Evolutionary conservation across 2,888 invertebrate species (phyloP).

Genomic region (Dicyrtomina minuta): DNA sequence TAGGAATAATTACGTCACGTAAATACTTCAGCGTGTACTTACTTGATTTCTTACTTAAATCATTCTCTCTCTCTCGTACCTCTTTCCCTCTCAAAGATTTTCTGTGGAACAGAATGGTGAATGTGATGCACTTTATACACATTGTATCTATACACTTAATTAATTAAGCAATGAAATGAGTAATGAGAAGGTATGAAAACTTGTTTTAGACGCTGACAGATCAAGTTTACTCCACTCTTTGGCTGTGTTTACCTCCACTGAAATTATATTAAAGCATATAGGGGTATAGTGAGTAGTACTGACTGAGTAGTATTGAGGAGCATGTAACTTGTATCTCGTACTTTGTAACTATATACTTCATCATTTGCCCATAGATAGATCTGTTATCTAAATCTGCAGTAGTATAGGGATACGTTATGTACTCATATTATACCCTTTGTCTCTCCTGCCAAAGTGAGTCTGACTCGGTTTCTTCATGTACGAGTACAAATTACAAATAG

Average conservation of each 20-base stretch:
- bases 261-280: no score
- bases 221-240: not conserved
- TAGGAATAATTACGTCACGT: not conserved
- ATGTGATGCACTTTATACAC: not conserved
- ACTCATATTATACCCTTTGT: no score
- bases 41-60: conserved; percentile 4
- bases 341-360: no score
- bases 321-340: no score
- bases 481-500: not conserved
- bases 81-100: not conserved
- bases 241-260: no score
- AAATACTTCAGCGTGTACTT: not conserved
- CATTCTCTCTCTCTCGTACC: not conserved
- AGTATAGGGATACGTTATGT: not conserved
- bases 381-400: no score
- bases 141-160: conserved; percentile 11
- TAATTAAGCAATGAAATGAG: conserved; percentile 13
- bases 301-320: no score
- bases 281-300: no score
- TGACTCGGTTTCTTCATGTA: not conserved
- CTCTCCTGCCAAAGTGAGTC: not conserved
- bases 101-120: not conserved
- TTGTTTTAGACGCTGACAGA: conserved; percentile 22
- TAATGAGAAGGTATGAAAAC: conserved; percentile 12
- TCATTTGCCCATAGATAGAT: no score